Conservation (phyloP, 2,797 vertebrate species). For the Sebastes nivosus region DNA sequence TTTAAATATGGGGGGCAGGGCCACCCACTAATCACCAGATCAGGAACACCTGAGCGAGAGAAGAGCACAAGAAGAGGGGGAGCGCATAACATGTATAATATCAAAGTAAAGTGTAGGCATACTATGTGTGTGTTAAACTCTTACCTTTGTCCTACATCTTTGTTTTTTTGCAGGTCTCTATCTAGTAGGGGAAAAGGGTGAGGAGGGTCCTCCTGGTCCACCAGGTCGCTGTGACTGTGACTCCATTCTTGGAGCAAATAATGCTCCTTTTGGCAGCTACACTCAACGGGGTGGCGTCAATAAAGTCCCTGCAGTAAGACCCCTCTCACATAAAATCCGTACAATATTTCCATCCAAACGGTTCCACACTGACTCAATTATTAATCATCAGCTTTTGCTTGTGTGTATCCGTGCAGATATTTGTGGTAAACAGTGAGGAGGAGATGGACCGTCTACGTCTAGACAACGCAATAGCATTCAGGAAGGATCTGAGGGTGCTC, state of each 20-base stretch:
- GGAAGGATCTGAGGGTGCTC: conserved; percentile 93
- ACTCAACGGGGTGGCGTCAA: conserved; percentile 77
- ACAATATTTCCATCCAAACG: neutral
- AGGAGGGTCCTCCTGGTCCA: conserved; percentile 88
- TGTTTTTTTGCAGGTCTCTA: conserved; percentile 83
- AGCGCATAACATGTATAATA: neutral
- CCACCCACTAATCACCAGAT: neutral
- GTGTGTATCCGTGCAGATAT: conserved; percentile 84
- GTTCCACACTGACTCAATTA: neutral
- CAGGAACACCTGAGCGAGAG: no score
- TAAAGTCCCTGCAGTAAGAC: conserved; percentile 89
- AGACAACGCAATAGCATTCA: conserved; percentile 91
- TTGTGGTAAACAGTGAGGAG: conserved; percentile 92
- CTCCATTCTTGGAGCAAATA: conserved; percentile 74
- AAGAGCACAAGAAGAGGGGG: no score
- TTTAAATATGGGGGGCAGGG: neutral
- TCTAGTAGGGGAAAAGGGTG: conserved; percentile 92
- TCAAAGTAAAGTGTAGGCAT: neutral
- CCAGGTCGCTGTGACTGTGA: conserved; percentile 91
- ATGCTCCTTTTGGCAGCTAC: conserved; percentile 83
- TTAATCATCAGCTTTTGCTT: neutral
- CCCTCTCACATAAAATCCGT: neutral
- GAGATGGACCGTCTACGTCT: conserved; percentile 87
- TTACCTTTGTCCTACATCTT: neutral
- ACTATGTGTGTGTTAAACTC: neutral